phyloP scores from a whole-genome alignment of 2,888 invertebrate genomes.

The Geotrupes spiniger region DNA sequence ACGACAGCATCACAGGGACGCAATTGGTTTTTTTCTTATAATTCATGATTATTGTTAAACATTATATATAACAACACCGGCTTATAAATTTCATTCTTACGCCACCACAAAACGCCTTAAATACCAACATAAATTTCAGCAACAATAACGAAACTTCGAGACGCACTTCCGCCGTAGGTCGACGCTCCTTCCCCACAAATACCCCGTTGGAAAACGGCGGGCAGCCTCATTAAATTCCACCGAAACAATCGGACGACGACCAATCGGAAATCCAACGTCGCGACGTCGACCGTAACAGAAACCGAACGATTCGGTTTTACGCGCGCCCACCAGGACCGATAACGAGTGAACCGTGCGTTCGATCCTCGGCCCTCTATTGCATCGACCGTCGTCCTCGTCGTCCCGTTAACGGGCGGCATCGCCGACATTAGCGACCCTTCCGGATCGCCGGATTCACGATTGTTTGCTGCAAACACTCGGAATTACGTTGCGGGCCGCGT shows the following conservation, averaged over 20 bases:
- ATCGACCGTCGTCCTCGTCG: conserved; percentile 2
- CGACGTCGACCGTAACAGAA: not conserved
- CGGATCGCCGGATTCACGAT: conserved; percentile 16
- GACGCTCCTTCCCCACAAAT: too few species aligned
- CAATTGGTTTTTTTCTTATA: too few species aligned
- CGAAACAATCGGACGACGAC: conserved; percentile 4
- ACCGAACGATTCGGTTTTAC: conserved; percentile 17
- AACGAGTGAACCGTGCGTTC: conserved; percentile 8
- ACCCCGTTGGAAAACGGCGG: too few species aligned
- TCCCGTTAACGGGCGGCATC: conserved; percentile 16
- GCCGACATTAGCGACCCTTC: conserved; percentile 19
- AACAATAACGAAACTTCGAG: too few species aligned
- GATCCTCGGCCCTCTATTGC: conserved; percentile 14
- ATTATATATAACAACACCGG: too few species aligned
- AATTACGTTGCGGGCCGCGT: too few species aligned
- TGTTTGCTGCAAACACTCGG: conserved; percentile 9
- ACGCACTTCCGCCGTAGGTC: too few species aligned
- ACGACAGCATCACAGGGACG: too few species aligned
- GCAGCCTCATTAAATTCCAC: conserved; percentile 1
- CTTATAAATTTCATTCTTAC: too few species aligned
- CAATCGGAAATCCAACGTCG: not conserved
- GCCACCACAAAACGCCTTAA: too few species aligned
- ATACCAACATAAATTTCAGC: too few species aligned
- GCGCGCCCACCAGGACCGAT: conserved; percentile 11
- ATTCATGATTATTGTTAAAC: too few species aligned